Conservation (phyloP, 2,797 vertebrate species). For the Danio tinwini region DNA sequence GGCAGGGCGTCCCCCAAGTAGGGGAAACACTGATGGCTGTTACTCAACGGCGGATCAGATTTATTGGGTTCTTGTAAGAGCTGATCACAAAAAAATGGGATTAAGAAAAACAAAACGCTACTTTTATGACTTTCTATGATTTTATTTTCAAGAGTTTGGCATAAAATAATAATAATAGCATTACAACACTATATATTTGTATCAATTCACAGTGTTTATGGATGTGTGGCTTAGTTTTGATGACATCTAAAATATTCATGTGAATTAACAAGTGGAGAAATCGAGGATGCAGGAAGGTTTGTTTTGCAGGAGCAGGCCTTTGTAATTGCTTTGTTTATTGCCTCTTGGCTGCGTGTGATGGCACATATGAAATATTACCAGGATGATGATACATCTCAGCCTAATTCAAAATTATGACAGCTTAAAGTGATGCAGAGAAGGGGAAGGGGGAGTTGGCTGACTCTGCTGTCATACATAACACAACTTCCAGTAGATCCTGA, state of each 20-base stretch:
- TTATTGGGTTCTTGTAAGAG: no score
- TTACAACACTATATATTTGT: neutral
- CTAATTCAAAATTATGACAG: constrained; percentile 64
- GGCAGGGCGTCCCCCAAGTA: no score
- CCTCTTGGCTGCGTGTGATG: constrained; percentile 55
- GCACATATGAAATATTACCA: constrained; percentile 58
- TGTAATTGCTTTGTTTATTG: constrained; percentile 65
- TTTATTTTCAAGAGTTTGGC: neutral
- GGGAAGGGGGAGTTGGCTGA: constrained; percentile 35
- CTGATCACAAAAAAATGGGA: no score
- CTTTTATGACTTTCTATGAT: no score
- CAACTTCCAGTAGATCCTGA: constrained; percentile 38
- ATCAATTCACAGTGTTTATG: constrained; percentile 2
- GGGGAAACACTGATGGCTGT: no score
- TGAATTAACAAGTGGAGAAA: constrained; percentile 46
- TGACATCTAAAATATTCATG: constrained; percentile 53
- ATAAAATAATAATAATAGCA: neutral
- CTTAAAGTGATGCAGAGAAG: constrained; percentile 35
- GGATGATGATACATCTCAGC: constrained; percentile 57
- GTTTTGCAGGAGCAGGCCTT: constrained; percentile 46
- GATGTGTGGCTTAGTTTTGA: constrained; percentile 36
- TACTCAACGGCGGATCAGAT: no score
- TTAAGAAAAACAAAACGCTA: no score
- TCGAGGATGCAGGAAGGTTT: constrained; percentile 46
- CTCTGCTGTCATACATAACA: constrained; percentile 28